phyloP scores from a whole-genome alignment of 2,888 invertebrate genomes.

The Agrochola circellaris region DNA sequence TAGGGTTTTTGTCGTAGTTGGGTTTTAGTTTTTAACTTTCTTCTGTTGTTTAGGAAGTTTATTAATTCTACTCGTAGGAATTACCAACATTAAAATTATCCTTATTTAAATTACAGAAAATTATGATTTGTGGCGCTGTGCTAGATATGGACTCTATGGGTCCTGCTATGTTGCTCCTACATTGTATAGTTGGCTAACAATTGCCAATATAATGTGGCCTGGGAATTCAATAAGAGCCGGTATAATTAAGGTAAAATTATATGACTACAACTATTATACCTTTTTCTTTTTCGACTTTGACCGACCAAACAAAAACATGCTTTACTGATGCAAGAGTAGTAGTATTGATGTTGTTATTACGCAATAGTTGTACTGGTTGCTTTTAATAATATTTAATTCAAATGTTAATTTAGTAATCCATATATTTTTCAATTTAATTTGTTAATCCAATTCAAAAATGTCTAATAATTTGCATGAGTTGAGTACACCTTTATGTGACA shows the following conservation, averaged over 20 bases:
- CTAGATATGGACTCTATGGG: slow-evolving; percentile 95
- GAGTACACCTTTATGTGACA: neutral
- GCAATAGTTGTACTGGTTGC: neutral
- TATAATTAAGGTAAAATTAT: slow-evolving; percentile 92
- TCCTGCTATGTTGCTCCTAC: slow-evolving; percentile 95
- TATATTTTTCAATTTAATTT: no score
- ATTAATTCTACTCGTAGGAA: neutral
- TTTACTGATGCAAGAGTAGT: slow-evolving; percentile 28
- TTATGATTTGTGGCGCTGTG: slow-evolving; percentile 93
- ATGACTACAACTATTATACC: neutral
- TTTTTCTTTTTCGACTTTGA: neutral
- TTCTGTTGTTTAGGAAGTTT: neutral
- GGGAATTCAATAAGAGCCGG: slow-evolving; percentile 92
- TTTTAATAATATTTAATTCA: neutral
- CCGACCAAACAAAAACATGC: neutral
- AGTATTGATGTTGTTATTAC: slow-evolving; percentile 1
- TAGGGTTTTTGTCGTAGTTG: neutral
- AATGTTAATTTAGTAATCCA: neutral
- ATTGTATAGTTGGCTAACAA: slow-evolving; percentile 94
- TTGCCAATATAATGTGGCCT: slow-evolving; percentile 95
- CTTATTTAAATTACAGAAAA: slow-evolving; percentile 76
- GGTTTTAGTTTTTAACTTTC: neutral
- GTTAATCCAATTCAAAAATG: neutral
- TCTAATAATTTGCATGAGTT: neutral
- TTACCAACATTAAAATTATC: neutral